Evolutionary conservation across 2,797 vertebrate species (phyloP).

Genomic region (Liparis tanakae): DNA sequence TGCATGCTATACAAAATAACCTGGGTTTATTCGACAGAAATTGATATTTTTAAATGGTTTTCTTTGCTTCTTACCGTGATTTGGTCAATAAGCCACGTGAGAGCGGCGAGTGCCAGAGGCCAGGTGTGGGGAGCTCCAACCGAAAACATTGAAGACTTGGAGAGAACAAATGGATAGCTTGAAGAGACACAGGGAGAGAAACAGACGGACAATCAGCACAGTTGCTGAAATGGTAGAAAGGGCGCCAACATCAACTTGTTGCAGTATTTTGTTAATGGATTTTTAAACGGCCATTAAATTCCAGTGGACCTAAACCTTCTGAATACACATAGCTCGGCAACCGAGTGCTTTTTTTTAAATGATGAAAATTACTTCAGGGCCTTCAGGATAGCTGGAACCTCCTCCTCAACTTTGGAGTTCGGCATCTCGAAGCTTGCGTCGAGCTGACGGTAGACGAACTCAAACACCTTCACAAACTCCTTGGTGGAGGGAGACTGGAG

Average conservation of each 20-base stretch:
- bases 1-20: neutral
- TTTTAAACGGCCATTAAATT: neutral
- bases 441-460: slow-evolving; percentile 90
- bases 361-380: slow-evolving; percentile 85
- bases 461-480: slow-evolving; percentile 96
- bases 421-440: slow-evolving; percentile 91
- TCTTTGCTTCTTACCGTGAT: slow-evolving; percentile 85
- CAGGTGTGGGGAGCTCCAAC: slow-evolving; percentile 97
- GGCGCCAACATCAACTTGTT: neutral
- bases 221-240: neutral
- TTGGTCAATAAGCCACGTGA: slow-evolving; percentile 95
- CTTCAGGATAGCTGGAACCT: slow-evolving; percentile 92
- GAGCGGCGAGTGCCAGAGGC: slow-evolving; percentile 94
- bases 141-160: slow-evolving; percentile 97
- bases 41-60: neutral
- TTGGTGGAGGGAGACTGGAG: slow-evolving; percentile 95
- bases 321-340: neutral
- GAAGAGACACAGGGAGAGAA: slow-evolving; percentile 28
- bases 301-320: neutral
- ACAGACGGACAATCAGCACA: slow-evolving; percentile 15
- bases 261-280: neutral
- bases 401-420: slow-evolving; percentile 94
- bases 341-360: neutral
- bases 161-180: slow-evolving; percentile 94
- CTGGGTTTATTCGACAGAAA: neutral